A percentile compares a stretch with the other conserved stretches of the same genome.
Evolutionary conservation across 2,888 invertebrate genomes (phyloP).

Genomic region (Quadriops clusia): DNA sequence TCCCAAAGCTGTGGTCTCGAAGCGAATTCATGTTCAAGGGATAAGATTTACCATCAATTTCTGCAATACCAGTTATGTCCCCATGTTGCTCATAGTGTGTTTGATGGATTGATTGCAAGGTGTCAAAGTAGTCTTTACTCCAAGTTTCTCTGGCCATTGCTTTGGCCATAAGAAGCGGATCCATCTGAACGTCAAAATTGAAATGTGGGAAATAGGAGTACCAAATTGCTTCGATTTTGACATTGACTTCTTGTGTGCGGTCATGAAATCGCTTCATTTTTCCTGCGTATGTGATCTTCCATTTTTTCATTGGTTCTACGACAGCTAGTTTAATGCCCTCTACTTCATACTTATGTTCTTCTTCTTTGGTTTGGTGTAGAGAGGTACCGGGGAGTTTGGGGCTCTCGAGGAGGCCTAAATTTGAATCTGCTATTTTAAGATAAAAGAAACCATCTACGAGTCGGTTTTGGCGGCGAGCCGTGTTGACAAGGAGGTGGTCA

Average conservation of each 20-base stretch:
- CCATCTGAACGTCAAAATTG: conserved; percentile 56
- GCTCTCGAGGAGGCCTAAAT: conserved; percentile 46
- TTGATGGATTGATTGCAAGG: conserved; percentile 54
- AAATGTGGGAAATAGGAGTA: conserved; percentile 48
- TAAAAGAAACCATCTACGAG: conserved; percentile 51
- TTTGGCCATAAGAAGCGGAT: conserved; percentile 46
- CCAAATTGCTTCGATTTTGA: conserved; percentile 48
- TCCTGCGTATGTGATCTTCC: conserved; percentile 53
- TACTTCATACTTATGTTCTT: conserved; percentile 41
- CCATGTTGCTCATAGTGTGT: conserved; percentile 70
- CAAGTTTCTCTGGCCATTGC: conserved; percentile 57
- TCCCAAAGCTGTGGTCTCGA: conserved; percentile 59
- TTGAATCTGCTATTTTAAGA: conserved; percentile 41
- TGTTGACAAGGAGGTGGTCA: conserved; percentile 46
- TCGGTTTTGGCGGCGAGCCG: conserved; percentile 45
- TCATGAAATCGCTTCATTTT: conserved; percentile 46
- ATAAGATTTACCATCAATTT: conserved; percentile 41
- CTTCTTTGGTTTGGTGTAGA: conserved; percentile 38
- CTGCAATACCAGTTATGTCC: conserved; percentile 42
- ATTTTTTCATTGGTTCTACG: conserved; percentile 55
- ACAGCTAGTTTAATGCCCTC: conserved; percentile 50
- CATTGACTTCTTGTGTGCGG: conserved; percentile 35
- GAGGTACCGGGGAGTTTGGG: conserved; percentile 50
- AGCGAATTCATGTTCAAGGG: conserved; percentile 46
- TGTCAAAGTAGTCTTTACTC: conserved; percentile 52